Percentiles rank a stretch among this genome's conserved stretches.
Evolutionary conservation across 2,113 vertebrate species (phyloP).

Genomic region (Fulmarus glacialis): DNA sequence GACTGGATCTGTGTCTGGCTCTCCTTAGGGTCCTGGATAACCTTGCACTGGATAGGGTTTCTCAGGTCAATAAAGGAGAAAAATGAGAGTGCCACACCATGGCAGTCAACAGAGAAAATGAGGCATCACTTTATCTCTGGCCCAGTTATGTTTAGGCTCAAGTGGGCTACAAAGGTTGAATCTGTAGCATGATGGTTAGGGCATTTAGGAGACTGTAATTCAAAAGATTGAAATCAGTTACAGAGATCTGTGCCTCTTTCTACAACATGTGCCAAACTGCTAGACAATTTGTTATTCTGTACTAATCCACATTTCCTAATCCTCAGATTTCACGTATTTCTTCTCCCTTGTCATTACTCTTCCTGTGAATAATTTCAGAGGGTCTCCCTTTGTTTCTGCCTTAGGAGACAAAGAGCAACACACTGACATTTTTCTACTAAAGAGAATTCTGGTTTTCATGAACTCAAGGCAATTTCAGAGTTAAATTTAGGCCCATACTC

Average conservation of each 20-base stretch:
- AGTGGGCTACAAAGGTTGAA: not conserved
- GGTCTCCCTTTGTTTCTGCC: not conserved
- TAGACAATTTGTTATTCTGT: not conserved
- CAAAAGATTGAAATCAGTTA: not conserved
- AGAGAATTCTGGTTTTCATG: not conserved
- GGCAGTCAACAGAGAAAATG: not conserved
- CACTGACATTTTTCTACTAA: not conserved
- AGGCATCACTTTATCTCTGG: not conserved
- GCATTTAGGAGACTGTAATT: not conserved
- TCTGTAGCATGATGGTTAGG: not conserved
- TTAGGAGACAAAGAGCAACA: not conserved
- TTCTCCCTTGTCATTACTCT: not conserved
- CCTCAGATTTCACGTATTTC: not conserved
- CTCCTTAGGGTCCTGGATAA: not conserved
- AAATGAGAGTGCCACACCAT: not conserved
- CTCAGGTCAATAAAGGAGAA: not conserved
- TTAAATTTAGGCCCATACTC: not conserved
- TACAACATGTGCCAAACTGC: not conserved
- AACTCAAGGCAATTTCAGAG: not conserved
- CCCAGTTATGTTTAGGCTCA: not conserved
- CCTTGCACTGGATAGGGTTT: not conserved
- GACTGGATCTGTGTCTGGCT: not conserved
- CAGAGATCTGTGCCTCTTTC: not conserved
- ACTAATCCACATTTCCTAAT: not conserved
- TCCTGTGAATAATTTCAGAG: not conserved